These are phyloP conservation scores for Drosophila paulistorum DNA, from an alignment of 1,140 invertebrate species.

Conservation along the genomic window DNA sequence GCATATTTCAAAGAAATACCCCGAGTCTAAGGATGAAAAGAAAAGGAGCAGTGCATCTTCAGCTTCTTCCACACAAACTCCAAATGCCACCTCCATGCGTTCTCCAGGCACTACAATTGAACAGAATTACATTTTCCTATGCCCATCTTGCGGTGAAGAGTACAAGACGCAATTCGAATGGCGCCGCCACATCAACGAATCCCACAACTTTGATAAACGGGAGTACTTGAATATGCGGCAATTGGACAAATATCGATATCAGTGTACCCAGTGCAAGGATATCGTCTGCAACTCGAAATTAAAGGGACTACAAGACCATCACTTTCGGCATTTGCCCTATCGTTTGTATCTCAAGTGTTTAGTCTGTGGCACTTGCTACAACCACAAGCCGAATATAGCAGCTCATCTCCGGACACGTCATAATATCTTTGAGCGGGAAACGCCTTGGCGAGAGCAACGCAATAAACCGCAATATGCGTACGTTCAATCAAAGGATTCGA, in stretches of 20 bases:
- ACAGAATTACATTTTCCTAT: conserved; percentile 73
- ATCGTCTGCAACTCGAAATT: conserved; percentile 72
- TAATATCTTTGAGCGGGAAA: conserved; percentile 61
- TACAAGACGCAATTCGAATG: conserved; percentile 74
- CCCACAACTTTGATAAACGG: conserved; percentile 75
- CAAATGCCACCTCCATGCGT: background rate
- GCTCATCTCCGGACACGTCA: conserved; percentile 68
- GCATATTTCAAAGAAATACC: conserved; percentile 35
- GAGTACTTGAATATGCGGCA: conserved; percentile 72
- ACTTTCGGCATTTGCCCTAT: conserved; percentile 74
- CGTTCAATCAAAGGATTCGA: conserved; percentile 28
- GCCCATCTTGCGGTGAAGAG: conserved; percentile 69
- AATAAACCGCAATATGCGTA: conserved; percentile 40
- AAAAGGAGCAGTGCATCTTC: background rate
- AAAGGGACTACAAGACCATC: conserved; percentile 78
- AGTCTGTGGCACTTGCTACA: conserved; percentile 77
- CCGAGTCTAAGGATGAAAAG: conserved; percentile 22
- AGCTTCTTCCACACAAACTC: background rate
- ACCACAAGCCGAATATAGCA: conserved; percentile 78
- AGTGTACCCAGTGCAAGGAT: conserved; percentile 72
- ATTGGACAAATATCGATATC: conserved; percentile 74
- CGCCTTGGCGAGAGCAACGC: conserved; percentile 29
- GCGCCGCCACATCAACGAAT: conserved; percentile 78
- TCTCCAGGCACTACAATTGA: conserved; percentile 52
- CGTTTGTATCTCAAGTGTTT: conserved; percentile 74